phyloP scores from a whole-genome alignment of 2,113 vertebrate genomes.

The Lophura nycthemera region DNA sequence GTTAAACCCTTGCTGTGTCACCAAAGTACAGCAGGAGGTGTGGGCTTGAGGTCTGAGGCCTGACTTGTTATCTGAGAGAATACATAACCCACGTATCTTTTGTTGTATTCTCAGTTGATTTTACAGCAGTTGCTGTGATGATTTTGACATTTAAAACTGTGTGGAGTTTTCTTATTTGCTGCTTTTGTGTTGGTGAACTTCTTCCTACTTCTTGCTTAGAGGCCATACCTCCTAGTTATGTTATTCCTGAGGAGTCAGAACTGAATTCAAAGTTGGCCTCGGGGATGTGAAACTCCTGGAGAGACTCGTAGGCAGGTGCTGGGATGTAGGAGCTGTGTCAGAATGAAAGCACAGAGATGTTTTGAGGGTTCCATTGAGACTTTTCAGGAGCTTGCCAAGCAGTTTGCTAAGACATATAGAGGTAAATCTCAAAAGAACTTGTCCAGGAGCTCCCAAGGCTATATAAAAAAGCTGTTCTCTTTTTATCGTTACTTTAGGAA shows the following conservation, averaged over 20 bases:
- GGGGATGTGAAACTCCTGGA: neutral
- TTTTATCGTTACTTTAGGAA: neutral
- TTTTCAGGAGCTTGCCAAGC: neutral
- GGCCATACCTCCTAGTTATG: neutral
- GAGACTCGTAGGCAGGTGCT: neutral
- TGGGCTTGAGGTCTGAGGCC: neutral
- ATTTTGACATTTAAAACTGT: neutral
- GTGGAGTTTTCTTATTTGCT: neutral
- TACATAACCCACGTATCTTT: neutral
- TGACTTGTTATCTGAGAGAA: neutral
- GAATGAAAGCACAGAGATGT: neutral
- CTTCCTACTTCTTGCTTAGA: neutral
- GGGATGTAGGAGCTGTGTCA: neutral
- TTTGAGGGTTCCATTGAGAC: neutral
- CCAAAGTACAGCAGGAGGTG: too few relatives aligned
- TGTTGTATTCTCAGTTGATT: neutral
- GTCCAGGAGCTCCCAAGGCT: neutral
- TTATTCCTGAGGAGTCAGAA: neutral
- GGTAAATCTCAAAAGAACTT: accelerated
- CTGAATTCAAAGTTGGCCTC: neutral
- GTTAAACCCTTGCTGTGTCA: neutral
- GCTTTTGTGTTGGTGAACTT: neutral
- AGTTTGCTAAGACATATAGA: neutral
- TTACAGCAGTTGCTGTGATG: neutral
- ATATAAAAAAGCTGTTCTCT: neutral